Evolutionary conservation across 30 jellyfish, hydroid and myxozoan genomes (phyloP).

Genomic region (Hydractinia symbiolongicarpus): DNA sequence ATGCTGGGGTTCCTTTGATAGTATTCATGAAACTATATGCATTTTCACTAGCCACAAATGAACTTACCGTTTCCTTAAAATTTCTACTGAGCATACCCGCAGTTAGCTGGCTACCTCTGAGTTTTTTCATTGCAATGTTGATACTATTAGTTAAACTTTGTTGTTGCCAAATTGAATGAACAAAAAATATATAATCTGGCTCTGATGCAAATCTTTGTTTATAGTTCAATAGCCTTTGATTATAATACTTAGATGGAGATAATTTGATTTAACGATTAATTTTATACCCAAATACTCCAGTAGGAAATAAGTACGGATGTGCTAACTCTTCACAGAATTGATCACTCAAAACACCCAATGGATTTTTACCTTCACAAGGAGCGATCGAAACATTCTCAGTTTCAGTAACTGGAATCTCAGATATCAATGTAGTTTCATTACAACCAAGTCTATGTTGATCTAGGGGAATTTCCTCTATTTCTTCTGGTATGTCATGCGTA

Average conservation of each 20-base stretch:
- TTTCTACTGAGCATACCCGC: not conserved
- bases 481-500: too few species aligned
- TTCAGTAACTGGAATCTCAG: too few species aligned
- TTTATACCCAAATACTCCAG: constrained; percentile 8
- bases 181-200: not conserved
- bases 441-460: too few species aligned
- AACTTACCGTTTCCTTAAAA: not conserved
- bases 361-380: constrained; percentile 5
- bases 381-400: not conserved
- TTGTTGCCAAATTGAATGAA: not conserved
- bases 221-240: constrained; percentile 6
- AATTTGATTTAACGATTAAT: not conserved
- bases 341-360: not conserved
- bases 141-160: not conserved
- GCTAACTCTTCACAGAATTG: constrained; percentile 14
- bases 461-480: too few species aligned
- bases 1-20: too few species aligned
- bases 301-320: not conserved
- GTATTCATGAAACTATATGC: not conserved
- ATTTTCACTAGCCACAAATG: not conserved
- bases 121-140: not conserved
- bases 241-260: constrained; percentile 3
- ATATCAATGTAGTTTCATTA: too few species aligned
- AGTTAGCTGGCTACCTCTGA: not conserved
- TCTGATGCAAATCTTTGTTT: too few species aligned